Evolutionary conservation across 2,113 vertebrate species (phyloP), one percentile per base, ranked within the genome.

Genomic region (Anthoscopus minutus): DNA sequence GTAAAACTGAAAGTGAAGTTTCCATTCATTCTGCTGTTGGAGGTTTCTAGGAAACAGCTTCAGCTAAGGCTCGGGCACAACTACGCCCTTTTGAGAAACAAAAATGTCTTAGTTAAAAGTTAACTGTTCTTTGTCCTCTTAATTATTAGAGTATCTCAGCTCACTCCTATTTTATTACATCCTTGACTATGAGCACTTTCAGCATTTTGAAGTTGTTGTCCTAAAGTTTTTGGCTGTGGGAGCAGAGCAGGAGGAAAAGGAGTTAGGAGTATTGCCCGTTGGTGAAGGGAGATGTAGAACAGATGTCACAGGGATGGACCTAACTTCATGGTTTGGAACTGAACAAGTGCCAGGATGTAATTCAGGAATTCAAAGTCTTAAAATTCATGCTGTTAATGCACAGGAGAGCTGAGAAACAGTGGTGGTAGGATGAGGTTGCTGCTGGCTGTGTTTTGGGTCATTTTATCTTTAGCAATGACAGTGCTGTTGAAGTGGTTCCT

Each of bases 11-110:
- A 72, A 88, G 47, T 86, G 17, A n/a, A 20, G 20, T 89, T 81
- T 84, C 21, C 19, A 8, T 81, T 58, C 10, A 2, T 70, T 86
- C 16, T 92, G 15, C 23, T 71, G 4, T 54, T 44, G 35, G 25
- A 48, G 57, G 30, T 65, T 92, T 89, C 42, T 76, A 48, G 53
- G 51, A 11, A 84, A 5, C n/a, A 60, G 13, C 30, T 70, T 89
- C 56, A 60, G 0, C 47, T 40, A 4, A 70, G 76, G 50, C 71
- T 73, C 2, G 6, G 56, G 17, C 16, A 10, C 19, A 67, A 0
- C 33, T 28, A 0, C 30, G 53, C 7, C 15, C 12, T 85, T 71
- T 13, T 16, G 50, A 69, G 66, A 53, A 60, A 51, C 13, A 35
- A 7, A 33, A 42, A 42, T 30, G 30, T 22, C 16, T 40, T 15